Base-by-base conservation (phyloP, 2,113 vertebrate species). In the Siniperca chuatsi region DNA sequence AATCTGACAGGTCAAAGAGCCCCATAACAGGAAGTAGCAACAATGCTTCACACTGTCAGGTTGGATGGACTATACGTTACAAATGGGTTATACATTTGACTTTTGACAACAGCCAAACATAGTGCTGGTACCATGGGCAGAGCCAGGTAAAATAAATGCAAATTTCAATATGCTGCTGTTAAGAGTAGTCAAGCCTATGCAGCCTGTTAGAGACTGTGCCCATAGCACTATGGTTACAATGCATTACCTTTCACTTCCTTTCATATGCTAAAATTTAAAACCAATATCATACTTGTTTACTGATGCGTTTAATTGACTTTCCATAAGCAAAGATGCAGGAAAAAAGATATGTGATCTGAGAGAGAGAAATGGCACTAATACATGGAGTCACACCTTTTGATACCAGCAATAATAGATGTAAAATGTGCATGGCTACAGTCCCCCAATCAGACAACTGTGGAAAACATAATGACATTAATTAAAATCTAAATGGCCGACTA, bases 401-500 rank as follows among this genome's bases (percentile, higher is more conserved):
- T 74, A 16, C 0, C 2, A 72, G 44, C 23, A n/a, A n/a, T 64
- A 48, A 74, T 60, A 21, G 33, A 76, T 70, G 37, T 33, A 68
- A 46, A 79, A 71, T 0, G 0, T 33, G 25, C 48, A 44, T 44
- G 65, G 15, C 40, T 7, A 78, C 48, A 74, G 50, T 70, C 11
- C 3, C 21, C 2, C 65, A 85, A 71, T 86, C 48, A 75, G 61
- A 73, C n/a, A 82, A 29, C 25, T 37, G 66, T 61, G 57, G 40
- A 54, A 61, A 71, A 68, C 62, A 87, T 54, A 81, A 73, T 52
- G 44, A 66, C 29, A 69, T 86, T 61, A 91, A 85, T 82, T 82
- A 61, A 81, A 85, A 77, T 73, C 50, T 77, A 79, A 82, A 86
- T 65, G 72, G 37, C 37, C 7, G 2, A 73, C n/a, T 33, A 65